Evolutionary conservation across 92 coral and sea anemone genomes (phyloP).

Genomic region (Zoanthus sansibaricus): DNA sequence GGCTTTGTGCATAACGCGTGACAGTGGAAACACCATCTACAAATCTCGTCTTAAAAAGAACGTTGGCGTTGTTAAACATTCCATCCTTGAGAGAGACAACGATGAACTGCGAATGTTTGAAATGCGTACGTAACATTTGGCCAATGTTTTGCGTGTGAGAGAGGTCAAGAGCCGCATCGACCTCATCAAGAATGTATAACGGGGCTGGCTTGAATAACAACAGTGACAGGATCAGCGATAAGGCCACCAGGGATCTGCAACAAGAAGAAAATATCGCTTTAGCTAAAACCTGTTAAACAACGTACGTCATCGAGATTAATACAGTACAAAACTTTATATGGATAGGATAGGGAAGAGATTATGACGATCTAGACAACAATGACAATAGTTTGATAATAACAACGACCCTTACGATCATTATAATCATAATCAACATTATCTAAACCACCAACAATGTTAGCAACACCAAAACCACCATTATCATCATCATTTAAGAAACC

Average conservation of each 20-base stretch:
- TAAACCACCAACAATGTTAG: too few species aligned
- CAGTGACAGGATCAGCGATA: slow-evolving; percentile 94
- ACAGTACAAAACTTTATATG: neutral
- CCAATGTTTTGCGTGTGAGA: slow-evolving; percentile 99
- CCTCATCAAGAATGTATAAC: slow-evolving; percentile 96
- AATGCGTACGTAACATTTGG: slow-evolving; percentile 94
- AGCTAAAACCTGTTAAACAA: neutral
- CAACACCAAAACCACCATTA: neutral
- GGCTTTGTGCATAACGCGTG: slow-evolving; percentile 93
- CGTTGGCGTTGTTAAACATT: slow-evolving; percentile 98
- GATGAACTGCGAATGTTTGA: slow-evolving; percentile 96
- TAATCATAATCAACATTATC: neutral
- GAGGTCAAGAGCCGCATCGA: slow-evolving; percentile 98
- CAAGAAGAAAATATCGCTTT: neutral
- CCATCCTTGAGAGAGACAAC: slow-evolving; percentile 99
- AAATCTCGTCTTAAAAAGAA: slow-evolving; percentile 95
- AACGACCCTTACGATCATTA: too few species aligned
- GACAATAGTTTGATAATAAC: too few species aligned
- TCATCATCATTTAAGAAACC: neutral
- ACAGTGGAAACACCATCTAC: slow-evolving; percentile 99
- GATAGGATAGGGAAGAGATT: neutral
- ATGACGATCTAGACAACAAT: neutral
- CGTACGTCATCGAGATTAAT: too few species aligned
- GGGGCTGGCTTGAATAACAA: slow-evolving; percentile 98
- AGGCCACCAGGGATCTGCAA: slow-evolving; percentile 91